Evolutionary conservation across 2,888 invertebrate species (phyloP), one percentile per base, ranked within the genome.

Genomic region (Keiferia lycopersicella): DNA sequence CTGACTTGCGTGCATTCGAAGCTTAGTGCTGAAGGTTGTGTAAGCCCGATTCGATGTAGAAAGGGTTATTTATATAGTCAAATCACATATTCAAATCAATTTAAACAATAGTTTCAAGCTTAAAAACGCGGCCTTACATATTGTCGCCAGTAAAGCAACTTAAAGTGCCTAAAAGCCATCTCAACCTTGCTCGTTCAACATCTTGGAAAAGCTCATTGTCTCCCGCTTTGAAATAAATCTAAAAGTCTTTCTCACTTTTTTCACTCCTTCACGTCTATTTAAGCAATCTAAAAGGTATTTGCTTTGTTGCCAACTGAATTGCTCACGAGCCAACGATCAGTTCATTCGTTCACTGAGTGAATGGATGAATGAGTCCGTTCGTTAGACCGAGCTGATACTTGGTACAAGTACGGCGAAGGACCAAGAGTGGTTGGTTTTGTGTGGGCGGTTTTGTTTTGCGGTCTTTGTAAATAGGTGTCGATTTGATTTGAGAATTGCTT

Each of bases 251-350:
- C 41, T 58, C 16, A 57, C 58, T 71, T 70, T 45, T 63, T 38
- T 50, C 12, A 57, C 58, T 71, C 70, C 73, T 75, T 77, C 70
- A 78, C 73, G 77, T 82, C 75, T 79, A 79, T 83, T 83, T 84
- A 82, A 81, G 75, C 81, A 84, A 84, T 81, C 78, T 77, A 83
- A 86, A 85, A 83, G 77, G 82, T 77, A 77, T 70, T 76, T 77
- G 51, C 51, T 53, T 53, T 53, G 51, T 53, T 22, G 22, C 51
- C 22, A 26, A 53, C 77, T 76, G 83, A 80, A 84, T 84, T 83
- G 82, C 78, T 80, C 70, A 70, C 67, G 71, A 72, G 71, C 50
- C 50, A 74, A 76, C 81, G 76, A 78, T 59, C 71, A 77, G 77
- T 75, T 84, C 84, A 81, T 69, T 78, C 75, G 71, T 68, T 53